These are phyloP conservation scores for Bicyclus anynana DNA, from an alignment of 1,140 invertebrate genomes.

Conservation along the genomic window DNA sequence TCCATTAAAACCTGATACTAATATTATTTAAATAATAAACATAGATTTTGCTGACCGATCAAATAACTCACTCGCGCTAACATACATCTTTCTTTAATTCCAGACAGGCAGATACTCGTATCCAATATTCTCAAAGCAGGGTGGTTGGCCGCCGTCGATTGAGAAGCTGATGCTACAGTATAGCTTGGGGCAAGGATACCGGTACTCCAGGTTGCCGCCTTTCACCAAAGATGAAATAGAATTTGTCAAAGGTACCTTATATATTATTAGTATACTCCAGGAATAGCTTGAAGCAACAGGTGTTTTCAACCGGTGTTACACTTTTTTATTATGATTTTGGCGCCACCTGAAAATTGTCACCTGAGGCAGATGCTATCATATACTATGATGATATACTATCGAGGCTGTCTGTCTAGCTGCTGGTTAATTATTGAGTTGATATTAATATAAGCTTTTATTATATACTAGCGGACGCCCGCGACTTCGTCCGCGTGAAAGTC, in stretches of 20 bases:
- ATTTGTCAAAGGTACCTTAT: slow-evolving; percentile 41
- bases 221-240: slow-evolving; percentile 62
- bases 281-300: no score
- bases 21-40: neutral
- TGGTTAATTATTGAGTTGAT: no score
- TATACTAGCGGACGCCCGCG: no score
- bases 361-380: no score
- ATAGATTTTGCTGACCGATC: neutral
- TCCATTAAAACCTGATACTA: neutral
- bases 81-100: slow-evolving; percentile 1
- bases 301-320: no score
- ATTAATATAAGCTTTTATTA: no score
- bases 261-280: no score
- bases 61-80: neutral
- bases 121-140: slow-evolving; percentile 74
- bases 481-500: no score
- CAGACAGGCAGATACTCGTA: slow-evolving; percentile 74
- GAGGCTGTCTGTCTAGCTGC: no score
- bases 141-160: slow-evolving; percentile 58
- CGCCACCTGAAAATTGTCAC: no score
- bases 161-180: slow-evolving; percentile 46
- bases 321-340: no score
- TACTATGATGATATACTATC: no score
- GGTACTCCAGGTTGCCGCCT: slow-evolving; percentile 50
- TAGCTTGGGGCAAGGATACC: slow-evolving; percentile 58